Conservation (phyloP, 2,113 vertebrate genomes). For the Thryonomys swinderianus region DNA sequence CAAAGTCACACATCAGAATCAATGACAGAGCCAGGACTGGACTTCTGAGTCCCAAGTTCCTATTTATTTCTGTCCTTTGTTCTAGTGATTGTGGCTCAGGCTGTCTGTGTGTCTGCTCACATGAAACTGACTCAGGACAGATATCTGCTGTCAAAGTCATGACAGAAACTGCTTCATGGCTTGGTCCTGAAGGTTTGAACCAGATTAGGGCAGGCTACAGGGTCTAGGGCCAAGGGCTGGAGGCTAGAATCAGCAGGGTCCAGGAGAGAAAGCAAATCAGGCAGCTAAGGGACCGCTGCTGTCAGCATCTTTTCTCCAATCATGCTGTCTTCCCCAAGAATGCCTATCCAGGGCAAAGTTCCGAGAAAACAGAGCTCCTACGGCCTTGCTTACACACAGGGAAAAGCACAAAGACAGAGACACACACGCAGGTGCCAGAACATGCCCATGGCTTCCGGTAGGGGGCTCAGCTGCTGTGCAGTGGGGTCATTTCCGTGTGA, state of each 20-base stretch:
- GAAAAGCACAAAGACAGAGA: background rate
- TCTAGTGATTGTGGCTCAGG: background rate
- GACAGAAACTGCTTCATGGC: background rate
- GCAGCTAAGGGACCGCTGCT: background rate
- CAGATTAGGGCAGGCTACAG: background rate
- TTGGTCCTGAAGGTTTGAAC: background rate
- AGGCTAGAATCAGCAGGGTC: background rate
- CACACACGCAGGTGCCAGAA: background rate
- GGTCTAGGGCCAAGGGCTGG: background rate
- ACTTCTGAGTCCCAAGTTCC: background rate
- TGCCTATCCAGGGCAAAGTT: background rate
- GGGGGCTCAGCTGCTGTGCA: background rate
- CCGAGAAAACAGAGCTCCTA: background rate
- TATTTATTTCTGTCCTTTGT: background rate
- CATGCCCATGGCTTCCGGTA: background rate
- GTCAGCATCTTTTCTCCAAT: background rate
- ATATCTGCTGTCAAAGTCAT: background rate
- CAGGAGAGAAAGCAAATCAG: background rate
- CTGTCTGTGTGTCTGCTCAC: background rate
- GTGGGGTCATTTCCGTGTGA: background rate
- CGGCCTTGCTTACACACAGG: background rate
- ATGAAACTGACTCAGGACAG: background rate
- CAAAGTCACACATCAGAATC: background rate
- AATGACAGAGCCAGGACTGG: background rate
- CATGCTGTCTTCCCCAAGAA: background rate